These are phyloP conservation scores for Acrocyrtus sp. DNA, from an alignment of 2,888 invertebrate species.

Conservation along the genomic window DNA sequence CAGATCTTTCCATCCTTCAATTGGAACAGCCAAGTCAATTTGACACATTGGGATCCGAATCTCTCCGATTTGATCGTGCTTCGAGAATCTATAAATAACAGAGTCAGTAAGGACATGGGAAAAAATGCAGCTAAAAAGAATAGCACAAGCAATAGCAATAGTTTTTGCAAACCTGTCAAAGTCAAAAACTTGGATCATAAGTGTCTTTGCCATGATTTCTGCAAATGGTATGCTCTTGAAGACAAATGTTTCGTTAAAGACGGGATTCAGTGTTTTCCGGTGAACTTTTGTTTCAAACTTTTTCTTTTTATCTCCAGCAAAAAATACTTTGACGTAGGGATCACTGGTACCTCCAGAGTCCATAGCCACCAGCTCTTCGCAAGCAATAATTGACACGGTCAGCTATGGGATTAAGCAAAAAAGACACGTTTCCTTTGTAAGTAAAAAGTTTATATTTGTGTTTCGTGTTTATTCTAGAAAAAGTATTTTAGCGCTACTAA, in stretches of 20 bases:
- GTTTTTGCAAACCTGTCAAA: constrained; percentile 59
- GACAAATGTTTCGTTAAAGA: constrained; percentile 60
- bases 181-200: constrained; percentile 62
- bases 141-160: too few relatives aligned
- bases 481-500: constrained; percentile 26
- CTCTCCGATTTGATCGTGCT: constrained; percentile 63
- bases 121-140: background rate
- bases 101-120: background rate
- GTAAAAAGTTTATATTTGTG: too few relatives aligned
- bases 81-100: constrained; percentile 54
- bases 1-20: constrained; percentile 62
- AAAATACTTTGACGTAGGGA: constrained; percentile 61
- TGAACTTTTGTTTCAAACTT: constrained; percentile 63
- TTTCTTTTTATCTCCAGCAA: constrained; percentile 62
- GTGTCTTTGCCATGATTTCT: constrained; percentile 62
- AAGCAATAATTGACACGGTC: constrained; percentile 60
- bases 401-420: constrained; percentile 34
- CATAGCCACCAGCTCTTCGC: constrained; percentile 61
- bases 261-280: constrained; percentile 60
- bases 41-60: constrained; percentile 62
- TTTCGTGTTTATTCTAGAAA: background rate
- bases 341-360: constrained; percentile 62
- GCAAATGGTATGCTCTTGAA: constrained; percentile 62
- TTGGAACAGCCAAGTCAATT: constrained; percentile 61
- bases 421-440: background rate